These are phyloP conservation scores for Meteorus cinctellus DNA, from an alignment of 2,888 invertebrate species.

Conservation along the genomic window DNA sequence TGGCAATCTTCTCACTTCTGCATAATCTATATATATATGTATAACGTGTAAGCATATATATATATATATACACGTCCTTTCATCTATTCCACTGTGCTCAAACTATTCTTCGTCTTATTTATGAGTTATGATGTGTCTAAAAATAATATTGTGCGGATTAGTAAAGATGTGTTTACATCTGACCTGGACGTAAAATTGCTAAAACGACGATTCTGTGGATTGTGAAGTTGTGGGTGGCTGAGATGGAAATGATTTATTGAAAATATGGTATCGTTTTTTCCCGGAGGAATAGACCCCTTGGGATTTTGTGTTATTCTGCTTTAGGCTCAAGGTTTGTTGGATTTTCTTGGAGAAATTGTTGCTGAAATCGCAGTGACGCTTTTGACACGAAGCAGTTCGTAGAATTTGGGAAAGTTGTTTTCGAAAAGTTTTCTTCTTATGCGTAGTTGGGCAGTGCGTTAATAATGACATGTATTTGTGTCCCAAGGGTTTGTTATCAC, in stretches of 20 bases:
- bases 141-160: constrained; percentile 25
- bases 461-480: too few species aligned
- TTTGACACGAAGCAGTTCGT: too few species aligned
- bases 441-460: too few species aligned
- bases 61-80: background rate
- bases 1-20: background rate
- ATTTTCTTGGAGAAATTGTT: too few species aligned
- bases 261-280: background rate
- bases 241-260: background rate
- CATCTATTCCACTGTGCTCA: background rate
- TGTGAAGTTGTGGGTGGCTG: background rate
- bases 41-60: too few species aligned
- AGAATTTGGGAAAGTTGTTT: too few species aligned
- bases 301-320: background rate
- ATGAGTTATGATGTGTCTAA: constrained; percentile 28
- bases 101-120: constrained; percentile 9
- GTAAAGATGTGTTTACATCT: constrained; percentile 10
- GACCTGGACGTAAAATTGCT: background rate
- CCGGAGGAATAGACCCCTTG: background rate
- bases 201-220: background rate
- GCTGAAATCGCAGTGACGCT: too few species aligned
- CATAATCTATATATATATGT: background rate
- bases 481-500: too few species aligned
- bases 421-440: too few species aligned
- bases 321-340: too few species aligned